A percentile compares a stretch with the other conserved stretches of the same genome.
These are phyloP conservation scores for Mylabris sibirica DNA, from an alignment of 2,888 invertebrate species.

Conservation along the genomic window DNA sequence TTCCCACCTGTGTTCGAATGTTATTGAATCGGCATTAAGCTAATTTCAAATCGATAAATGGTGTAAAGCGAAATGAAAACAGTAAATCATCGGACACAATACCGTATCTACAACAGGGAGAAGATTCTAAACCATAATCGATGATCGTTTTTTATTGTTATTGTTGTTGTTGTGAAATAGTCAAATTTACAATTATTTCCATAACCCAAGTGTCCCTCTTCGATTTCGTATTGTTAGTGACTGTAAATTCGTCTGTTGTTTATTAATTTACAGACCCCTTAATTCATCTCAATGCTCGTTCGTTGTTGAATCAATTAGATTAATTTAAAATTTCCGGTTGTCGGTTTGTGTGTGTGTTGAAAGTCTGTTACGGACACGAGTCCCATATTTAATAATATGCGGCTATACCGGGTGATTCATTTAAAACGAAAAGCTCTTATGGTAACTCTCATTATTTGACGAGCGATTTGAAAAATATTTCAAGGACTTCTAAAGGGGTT, in stretches of 20 bases:
- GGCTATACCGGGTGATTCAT: too few relatives aligned
- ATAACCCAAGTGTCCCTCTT: too few relatives aligned
- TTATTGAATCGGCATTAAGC: constrained; percentile 40
- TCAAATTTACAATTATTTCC: too few relatives aligned
- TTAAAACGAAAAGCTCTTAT: too few relatives aligned
- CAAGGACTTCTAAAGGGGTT: too few relatives aligned
- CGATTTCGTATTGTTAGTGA: not conserved
- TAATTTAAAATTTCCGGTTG: constrained; percentile 33
- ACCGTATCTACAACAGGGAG: not conserved
- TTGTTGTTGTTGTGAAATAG: too few relatives aligned
- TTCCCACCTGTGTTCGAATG: constrained; percentile 43
- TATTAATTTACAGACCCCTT: not conserved
- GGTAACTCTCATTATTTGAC: too few relatives aligned
- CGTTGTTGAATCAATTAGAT: constrained; percentile 29
- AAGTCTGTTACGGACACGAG: constrained; percentile 28
- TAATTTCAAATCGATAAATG: constrained; percentile 41
- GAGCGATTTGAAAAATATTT: too few relatives aligned
- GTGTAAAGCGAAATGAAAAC: constrained; percentile 33
- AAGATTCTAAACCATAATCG: not conserved
- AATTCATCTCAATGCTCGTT: not conserved
- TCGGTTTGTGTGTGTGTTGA: constrained; percentile 20
- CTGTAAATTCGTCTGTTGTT: not conserved
- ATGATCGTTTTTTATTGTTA: not conserved
- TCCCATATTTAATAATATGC: constrained; percentile 25
- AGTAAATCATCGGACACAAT: constrained; percentile 27